These are phyloP conservation scores for Drosophila leontia DNA, from an alignment of 1,140 invertebrate species.

Conservation along the genomic window DNA sequence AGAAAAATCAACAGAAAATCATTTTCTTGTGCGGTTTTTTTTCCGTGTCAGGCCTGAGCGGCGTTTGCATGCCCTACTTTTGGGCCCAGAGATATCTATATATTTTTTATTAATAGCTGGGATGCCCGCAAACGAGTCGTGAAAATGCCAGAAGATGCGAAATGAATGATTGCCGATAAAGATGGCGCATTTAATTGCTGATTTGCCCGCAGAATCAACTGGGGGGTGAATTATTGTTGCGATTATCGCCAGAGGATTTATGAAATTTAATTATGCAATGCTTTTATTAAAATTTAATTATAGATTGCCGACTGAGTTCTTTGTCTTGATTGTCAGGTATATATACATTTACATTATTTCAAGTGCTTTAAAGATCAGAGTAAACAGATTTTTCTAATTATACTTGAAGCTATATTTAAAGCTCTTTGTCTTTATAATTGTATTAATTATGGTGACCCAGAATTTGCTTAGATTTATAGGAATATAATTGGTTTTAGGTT, in stretches of 20 bases:
- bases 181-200: slow-evolving; percentile 38
- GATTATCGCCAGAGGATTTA: slow-evolving; percentile 29
- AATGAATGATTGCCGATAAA: slow-evolving; percentile 40
- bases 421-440: slow-evolving; percentile 3
- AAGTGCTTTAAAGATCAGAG: slow-evolving; percentile 2
- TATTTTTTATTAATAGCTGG: slow-evolving; percentile 55
- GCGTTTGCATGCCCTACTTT: slow-evolving; percentile 73
- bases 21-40: slow-evolving; percentile 36
- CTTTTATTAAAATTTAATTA: slow-evolving; percentile 31
- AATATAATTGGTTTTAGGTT: too few species aligned
- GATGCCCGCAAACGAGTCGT: slow-evolving; percentile 31
- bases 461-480: background rate
- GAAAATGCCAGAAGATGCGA: slow-evolving; percentile 39
- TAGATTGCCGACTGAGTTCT: slow-evolving; percentile 7
- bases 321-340: slow-evolving; percentile 10
- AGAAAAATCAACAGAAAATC: slow-evolving; percentile 67
- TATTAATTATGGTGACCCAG: slow-evolving; percentile 7
- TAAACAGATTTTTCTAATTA: slow-evolving; percentile 11
- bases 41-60: slow-evolving; percentile 52
- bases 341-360: background rate
- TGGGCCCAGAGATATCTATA: slow-evolving; percentile 29
- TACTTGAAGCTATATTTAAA: background rate
- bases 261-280: slow-evolving; percentile 42
- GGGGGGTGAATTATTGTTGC: slow-evolving; percentile 25
- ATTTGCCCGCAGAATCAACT: slow-evolving; percentile 28